Percentiles rank a stretch among this genome's conserved stretches.
Conservation (phyloP, 2,888 invertebrate species). For the Glaucopsyche alexis region DNA sequence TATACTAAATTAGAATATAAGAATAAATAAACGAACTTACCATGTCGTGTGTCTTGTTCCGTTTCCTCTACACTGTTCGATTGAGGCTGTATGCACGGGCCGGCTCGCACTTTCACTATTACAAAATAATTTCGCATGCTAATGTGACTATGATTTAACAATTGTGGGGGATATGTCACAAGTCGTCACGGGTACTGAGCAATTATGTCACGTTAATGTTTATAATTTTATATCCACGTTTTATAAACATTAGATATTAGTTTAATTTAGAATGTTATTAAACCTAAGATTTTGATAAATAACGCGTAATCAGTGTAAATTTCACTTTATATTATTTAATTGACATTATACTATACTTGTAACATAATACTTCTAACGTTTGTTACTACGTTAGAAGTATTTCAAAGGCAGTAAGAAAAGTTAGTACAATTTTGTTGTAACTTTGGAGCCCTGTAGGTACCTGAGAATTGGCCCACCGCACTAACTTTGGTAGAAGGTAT, state of each 20-base stretch:
- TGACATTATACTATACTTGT: too few relatives aligned
- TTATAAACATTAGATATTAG: background rate
- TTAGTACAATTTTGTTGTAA: too few relatives aligned
- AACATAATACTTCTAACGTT: too few relatives aligned
- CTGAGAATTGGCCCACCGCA: too few relatives aligned
- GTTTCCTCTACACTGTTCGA: constrained; percentile 45
- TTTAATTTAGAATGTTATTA: background rate
- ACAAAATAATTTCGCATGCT: constrained; percentile 34
- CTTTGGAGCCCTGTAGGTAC: too few relatives aligned
- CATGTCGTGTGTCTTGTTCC: constrained; percentile 59
- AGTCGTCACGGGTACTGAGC: constrained; percentile 8
- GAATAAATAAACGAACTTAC: constrained; percentile 49
- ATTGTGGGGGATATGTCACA: background rate
- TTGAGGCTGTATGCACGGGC: constrained; percentile 38
- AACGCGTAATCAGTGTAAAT: too few relatives aligned
- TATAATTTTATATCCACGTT: background rate
- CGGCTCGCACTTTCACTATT: constrained; percentile 45
- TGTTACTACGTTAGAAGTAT: too few relatives aligned
- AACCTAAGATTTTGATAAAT: too few relatives aligned
- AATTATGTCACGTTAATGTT: background rate
- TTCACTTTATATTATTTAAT: too few relatives aligned
- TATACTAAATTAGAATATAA: background rate
- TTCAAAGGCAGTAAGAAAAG: too few relatives aligned
- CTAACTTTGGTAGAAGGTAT: too few relatives aligned
- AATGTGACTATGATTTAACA: constrained; percentile 32